Evolutionary conservation across 2,113 vertebrate genomes (phyloP).

Genomic region (Indri indri): DNA sequence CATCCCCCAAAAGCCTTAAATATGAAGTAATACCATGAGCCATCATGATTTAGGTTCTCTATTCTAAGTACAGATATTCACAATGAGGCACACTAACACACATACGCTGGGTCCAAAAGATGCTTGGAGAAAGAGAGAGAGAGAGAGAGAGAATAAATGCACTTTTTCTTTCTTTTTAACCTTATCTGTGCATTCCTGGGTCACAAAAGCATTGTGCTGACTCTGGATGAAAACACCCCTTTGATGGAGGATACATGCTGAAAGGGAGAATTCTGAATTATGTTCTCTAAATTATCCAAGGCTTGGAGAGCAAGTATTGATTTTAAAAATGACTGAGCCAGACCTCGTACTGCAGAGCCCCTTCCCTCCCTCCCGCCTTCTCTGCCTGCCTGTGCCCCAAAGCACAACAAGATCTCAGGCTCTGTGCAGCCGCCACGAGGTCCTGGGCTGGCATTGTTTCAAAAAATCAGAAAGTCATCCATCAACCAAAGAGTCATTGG

Average conservation of each 20-base stretch:
- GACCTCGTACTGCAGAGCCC: constrained; percentile 87
- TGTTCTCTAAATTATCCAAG: constrained; percentile 97
- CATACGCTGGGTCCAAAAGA: constrained; percentile 25
- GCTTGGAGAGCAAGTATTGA: constrained; percentile 96
- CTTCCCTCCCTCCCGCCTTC: not conserved
- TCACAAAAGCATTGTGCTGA: constrained; percentile 86
- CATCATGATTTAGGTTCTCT: constrained; percentile 44
- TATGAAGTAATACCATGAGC: constrained; percentile 48
- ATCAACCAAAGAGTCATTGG: constrained; percentile 83
- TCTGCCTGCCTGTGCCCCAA: constrained; percentile 68
- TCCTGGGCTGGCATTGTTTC: constrained; percentile 86
- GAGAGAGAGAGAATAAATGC: constrained; percentile 8
- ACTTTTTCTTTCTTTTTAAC: constrained; percentile 79
- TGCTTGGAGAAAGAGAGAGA: constrained; percentile 53
- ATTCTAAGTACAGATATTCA: constrained; percentile 37
- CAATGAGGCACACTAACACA: not conserved
- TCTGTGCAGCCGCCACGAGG: constrained; percentile 77
- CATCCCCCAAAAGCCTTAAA: constrained; percentile 31
- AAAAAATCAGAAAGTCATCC: constrained; percentile 88
- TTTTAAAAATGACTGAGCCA: constrained; percentile 96
- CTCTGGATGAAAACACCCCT: constrained; percentile 86
- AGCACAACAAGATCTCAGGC: constrained; percentile 85
- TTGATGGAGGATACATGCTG: constrained; percentile 92
- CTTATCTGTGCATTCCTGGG: constrained; percentile 85
- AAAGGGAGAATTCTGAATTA: constrained; percentile 98